A percentile compares a stretch with the other conserved stretches of the same genome.
Evolutionary conservation across 2,113 vertebrate genomes (phyloP).

Genomic region (Azemiops feae): DNA sequence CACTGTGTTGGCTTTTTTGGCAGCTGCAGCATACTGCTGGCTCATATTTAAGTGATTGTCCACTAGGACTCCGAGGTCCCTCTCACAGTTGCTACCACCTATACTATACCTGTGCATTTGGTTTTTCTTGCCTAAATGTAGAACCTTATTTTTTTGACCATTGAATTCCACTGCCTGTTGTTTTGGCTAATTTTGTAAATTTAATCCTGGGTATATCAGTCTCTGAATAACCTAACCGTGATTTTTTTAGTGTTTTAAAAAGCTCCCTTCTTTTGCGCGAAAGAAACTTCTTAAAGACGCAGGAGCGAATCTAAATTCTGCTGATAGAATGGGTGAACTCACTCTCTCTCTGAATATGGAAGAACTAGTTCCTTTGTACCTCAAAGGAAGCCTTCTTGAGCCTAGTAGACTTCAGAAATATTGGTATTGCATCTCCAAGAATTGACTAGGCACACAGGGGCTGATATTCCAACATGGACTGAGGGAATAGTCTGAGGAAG

Average conservation of each 20-base stretch:
- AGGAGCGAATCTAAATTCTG: neutral
- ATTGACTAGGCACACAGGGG: neutral
- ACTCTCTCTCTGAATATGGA: constrained; percentile 21
- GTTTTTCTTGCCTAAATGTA: too few species aligned
- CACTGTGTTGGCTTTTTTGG: too few species aligned
- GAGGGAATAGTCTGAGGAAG: neutral
- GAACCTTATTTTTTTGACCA: too few species aligned
- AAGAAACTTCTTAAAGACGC: neutral
- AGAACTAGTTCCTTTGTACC: neutral
- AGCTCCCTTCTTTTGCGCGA: neutral
- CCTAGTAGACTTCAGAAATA: neutral
- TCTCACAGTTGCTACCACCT: too few species aligned
- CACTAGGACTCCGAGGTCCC: too few species aligned
- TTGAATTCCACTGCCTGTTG: neutral
- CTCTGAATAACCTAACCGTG: neutral
- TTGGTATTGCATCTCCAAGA: neutral
- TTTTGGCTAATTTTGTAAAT: neutral
- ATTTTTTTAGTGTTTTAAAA: neutral
- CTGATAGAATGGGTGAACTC: neutral
- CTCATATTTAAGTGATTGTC: too few species aligned
- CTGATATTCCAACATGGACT: neutral
- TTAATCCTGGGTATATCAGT: neutral
- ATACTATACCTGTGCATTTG: too few species aligned
- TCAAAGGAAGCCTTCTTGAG: neutral
- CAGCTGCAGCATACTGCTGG: too few species aligned